Evolutionary conservation across 1,140 invertebrate genomes (phyloP), one percentile per base, ranked within the genome.

Genomic region (Hycleus phaleratus): DNA sequence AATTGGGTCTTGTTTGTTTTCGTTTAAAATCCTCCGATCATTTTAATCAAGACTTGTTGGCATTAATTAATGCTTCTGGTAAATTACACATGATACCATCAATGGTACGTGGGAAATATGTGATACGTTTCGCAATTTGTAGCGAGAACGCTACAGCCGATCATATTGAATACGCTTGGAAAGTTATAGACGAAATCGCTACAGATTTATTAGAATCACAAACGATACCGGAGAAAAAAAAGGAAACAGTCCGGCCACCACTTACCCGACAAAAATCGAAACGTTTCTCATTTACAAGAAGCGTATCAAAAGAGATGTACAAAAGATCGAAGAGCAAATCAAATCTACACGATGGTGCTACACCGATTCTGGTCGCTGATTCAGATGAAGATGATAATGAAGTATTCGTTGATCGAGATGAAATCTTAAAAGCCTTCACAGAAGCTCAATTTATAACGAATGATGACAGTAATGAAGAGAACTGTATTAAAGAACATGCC

Each of bases 1-100:
- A 84, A 68, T 81, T 85, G 18, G 85, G 85, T 5, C 69, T 88
- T 6, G 85, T 87, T 1, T 87, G 85, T 65, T 88, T 87, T 65
- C 77, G 86, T 49, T 67, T 89, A 54, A 66, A 81, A 70, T 86
- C 85, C 5, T 81, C 78, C 7, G 89, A 96, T 68, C 78, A 80
- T 47, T 71, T 89, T 1, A 95, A 93, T 68, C 85, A 92, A 71
- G 84, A 86, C 51, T 73, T 97, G 1, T 68, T 96, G 38, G 86
- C 88, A 0, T 82, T 83, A 44, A 89, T 97, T 47, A 97, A 97
- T 71, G 87, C 88, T 8, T 90, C 89, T 0, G 91, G 92, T 3
- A 86, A 88, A 67, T 76, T 96, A 18, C 91, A 95, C 71, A 92
- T 96, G 90, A 91, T 94, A 32, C 91, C 91, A 1, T 87, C 90